Evolutionary conservation across 1,140 invertebrate genomes (phyloP), one percentile per base, ranked within the genome.

Genomic region (Diachasma alloeum): DNA sequence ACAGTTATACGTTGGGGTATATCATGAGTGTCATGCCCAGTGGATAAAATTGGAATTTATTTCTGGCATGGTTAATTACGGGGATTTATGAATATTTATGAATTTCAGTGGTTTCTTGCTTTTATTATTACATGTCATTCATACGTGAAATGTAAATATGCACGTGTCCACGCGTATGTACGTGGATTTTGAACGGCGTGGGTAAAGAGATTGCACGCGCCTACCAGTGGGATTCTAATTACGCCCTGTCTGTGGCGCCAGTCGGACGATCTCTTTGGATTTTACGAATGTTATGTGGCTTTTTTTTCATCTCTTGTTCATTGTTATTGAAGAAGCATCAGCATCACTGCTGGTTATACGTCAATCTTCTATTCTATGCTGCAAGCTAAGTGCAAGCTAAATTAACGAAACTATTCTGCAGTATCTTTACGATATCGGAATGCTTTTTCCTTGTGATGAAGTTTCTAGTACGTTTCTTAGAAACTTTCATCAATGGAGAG

Each of bases 161-260:
- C 24, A 63, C 59, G 59, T 63, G 59, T 63, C 59, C 59, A 63
- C 59, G 59, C 59, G 48, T 56, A 56, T 56, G 19, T 56, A 56
- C 48, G 48, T 56, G n/a, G n/a, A 56, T 56, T 56, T 56, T 56
- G 48, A 19, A 56, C 48, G 17, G 48, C 48, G 59, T 63, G 59
- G 59, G 59, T 63, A 63, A 63, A 63, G 59, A 63, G 24, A 63
- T 63, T 63, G 59, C 24, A 63, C 24, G 59, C 53, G 53, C 53
- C 53, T 63, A 63, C 59, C 39, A 26, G 59, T 63, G 59, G 59
- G 59, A 63, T 63, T 63, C 59, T 63, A 63, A 63, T 63, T 63
- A 63, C 24, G 59, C 59, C 59, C 59, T 63, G 59, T 63, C 59
- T 19, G 22, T 63, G 59, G 59, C 59, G 59, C 59, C 59, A 63